These are phyloP conservation scores for Yponomeuta malinellus DNA, from an alignment of 2,888 invertebrate genomes.

Conservation along the genomic window DNA sequence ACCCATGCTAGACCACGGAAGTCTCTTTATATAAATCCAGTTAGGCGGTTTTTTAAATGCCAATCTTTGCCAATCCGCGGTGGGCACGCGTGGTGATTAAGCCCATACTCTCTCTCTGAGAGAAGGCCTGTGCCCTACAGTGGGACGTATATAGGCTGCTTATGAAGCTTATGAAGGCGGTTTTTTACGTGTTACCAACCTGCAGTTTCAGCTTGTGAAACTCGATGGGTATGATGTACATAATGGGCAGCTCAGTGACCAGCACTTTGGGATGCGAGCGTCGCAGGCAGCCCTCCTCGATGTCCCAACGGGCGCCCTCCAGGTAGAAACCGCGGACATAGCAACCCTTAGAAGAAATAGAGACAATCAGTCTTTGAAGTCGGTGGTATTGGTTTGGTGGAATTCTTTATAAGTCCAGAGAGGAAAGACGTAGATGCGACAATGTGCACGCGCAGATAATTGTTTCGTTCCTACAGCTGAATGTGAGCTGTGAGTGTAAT, in stretches of 20 bases:
- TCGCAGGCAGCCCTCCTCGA: conserved; percentile 79
- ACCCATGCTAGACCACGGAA: too few relatives aligned
- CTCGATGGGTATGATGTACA: conserved; percentile 87
- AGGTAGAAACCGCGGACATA: conserved; percentile 87
- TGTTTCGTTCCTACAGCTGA: background rate
- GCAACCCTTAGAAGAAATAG: conserved; percentile 77
- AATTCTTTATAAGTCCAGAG: background rate
- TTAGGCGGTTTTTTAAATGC: too few relatives aligned
- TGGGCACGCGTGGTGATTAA: too few relatives aligned
- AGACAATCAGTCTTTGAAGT: background rate
- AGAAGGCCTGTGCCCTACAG: too few relatives aligned
- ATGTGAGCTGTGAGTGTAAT: too few relatives aligned
- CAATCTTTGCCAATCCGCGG: too few relatives aligned
- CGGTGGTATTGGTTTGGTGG: background rate
- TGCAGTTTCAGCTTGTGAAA: conserved; percentile 87
- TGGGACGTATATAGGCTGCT: too few relatives aligned
- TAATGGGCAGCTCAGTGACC: conserved; percentile 88
- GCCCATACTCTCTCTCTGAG: too few relatives aligned
- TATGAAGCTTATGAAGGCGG: too few relatives aligned
- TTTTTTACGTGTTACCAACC: conserved; percentile 52
- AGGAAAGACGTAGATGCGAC: conserved; percentile 77
- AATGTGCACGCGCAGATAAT: conserved; percentile 57
- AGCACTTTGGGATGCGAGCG: conserved; percentile 89
- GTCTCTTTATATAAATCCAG: too few relatives aligned
- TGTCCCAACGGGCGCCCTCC: conserved; percentile 93